Evolutionary conservation across 2,113 vertebrate genomes (phyloP), one percentile per base, ranked within the genome.

Genomic region (Myiopsitta monachus): DNA sequence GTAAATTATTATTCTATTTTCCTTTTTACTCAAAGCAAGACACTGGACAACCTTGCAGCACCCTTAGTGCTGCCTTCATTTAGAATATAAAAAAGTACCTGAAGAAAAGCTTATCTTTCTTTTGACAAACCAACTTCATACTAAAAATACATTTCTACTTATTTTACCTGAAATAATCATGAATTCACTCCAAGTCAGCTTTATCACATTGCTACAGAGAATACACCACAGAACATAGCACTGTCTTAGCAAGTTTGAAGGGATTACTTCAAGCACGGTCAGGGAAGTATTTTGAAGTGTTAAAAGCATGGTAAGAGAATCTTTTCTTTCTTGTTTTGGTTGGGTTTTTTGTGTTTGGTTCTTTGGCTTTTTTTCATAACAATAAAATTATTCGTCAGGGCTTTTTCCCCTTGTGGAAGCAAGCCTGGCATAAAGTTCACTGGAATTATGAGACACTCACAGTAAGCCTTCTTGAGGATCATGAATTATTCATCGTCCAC

Each of bases 401-500:
- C 39, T 22, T 28, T 73, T 63, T 69, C 26, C 33, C 44, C 36
- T 43, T 66, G 43, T 75, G 52, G 44, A 92, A 95, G 44, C 24
- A 91, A 95, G 75, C 31, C 18, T 76, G 61, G 47, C 39, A 81
- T 55, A 55, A 94, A 81, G 43, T 70, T 89, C 52, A 72, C 62
- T 14, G 15, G 77, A 88, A 46, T 84, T 92, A 67, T 30, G 49
- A 92, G 43, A 75, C 51, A 87, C 69, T 24, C 64, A 67, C 86
- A 79, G 36, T 43, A 11, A 88, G 83, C 18, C 18, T 87, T 92
- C 73, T 46, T 68, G 51, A 94, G 87, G 33, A 51, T 61, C 27
- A 90, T 75, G 36, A 92, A 93, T 94, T 91, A 96, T 96, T 94
- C 66, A 82, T 54, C 36, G 9, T 83, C 51, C 68, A 55, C 10